A percentile compares a stretch with the other conserved stretches of the same genome.
phyloP scores from a whole-genome alignment of 2,113 vertebrate genomes.

The Xiphophorus maculatus region DNA sequence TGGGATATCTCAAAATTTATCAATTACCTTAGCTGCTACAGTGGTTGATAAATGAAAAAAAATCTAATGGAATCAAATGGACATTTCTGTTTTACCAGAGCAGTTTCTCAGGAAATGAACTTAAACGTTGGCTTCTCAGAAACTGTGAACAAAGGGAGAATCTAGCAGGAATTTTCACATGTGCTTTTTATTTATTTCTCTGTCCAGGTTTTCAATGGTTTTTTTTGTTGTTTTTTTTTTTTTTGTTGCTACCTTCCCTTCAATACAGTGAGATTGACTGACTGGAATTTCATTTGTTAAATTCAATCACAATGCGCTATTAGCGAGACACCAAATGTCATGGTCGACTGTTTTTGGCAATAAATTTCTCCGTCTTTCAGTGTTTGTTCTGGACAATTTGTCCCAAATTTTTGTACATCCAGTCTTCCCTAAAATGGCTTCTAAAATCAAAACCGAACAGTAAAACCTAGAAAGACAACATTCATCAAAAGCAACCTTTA shows the following conservation, averaged over 20 bases:
- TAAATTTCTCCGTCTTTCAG: neutral
- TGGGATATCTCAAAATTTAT: neutral
- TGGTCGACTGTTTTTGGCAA: slow-evolving; percentile 4
- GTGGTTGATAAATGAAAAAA: neutral
- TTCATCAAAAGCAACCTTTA: neutral
- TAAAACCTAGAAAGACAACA: neutral
- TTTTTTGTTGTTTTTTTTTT: neutral
- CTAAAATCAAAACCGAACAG: neutral
- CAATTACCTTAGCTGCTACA: neutral
- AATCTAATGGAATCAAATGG: too few relatives aligned
- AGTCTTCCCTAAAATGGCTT: neutral
- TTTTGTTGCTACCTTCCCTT: neutral
- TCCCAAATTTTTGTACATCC: neutral
- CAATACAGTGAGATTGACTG: neutral
- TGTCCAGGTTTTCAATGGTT: neutral
- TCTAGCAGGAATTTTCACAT: neutral
- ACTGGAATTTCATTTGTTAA: slow-evolving; percentile 17
- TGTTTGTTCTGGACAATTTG: neutral
- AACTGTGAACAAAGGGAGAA: neutral
- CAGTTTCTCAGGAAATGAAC: neutral
- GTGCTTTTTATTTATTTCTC: slow-evolving; percentile 6
- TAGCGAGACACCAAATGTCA: neutral
- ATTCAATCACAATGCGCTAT: slow-evolving; percentile 7
- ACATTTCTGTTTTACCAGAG: neutral
- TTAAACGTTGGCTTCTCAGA: neutral